A percentile compares a stretch with the other conserved stretches of the same genome.
Conservation (phyloP, 2,797 vertebrate species). For the Holocentrus rufus region DNA sequence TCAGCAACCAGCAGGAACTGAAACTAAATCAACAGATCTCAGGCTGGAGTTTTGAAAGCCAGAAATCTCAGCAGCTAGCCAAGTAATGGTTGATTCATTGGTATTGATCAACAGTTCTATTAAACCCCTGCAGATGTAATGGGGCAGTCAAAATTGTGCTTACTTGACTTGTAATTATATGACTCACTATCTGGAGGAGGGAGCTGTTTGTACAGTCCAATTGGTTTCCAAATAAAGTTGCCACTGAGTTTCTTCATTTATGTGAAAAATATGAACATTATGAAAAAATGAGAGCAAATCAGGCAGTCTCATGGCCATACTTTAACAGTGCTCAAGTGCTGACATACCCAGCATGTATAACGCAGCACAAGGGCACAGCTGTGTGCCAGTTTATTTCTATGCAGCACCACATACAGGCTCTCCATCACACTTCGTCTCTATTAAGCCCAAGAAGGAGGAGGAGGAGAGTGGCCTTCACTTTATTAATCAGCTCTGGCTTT, state of each 20-base stretch:
- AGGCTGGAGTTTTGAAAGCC: too few species aligned
- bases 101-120: too few species aligned
- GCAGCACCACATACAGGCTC: slow-evolving; percentile 10
- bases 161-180: not conserved
- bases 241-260: too few species aligned
- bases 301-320: not conserved
- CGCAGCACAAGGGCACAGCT: slow-evolving; percentile 7
- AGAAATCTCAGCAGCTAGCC: too few species aligned
- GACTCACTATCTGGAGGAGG: too few species aligned
- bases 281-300: slow-evolving; percentile 5
- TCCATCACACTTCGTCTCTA: slow-evolving; percentile 9
- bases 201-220: too few species aligned
- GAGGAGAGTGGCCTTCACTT: slow-evolving; percentile 20
- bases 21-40: too few species aligned
- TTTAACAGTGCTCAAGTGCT: not conserved
- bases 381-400: not conserved
- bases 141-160: not conserved
- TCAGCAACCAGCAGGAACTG: too few species aligned
- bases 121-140: not conserved
- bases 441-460: not conserved
- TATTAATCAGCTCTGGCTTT: slow-evolving; percentile 56
- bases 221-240: too few species aligned
- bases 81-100: too few species aligned
- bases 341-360: not conserved
- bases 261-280: not conserved